phyloP scores from a whole-genome alignment of 1,140 invertebrate species.

The Plectus sambesii region DNA sequence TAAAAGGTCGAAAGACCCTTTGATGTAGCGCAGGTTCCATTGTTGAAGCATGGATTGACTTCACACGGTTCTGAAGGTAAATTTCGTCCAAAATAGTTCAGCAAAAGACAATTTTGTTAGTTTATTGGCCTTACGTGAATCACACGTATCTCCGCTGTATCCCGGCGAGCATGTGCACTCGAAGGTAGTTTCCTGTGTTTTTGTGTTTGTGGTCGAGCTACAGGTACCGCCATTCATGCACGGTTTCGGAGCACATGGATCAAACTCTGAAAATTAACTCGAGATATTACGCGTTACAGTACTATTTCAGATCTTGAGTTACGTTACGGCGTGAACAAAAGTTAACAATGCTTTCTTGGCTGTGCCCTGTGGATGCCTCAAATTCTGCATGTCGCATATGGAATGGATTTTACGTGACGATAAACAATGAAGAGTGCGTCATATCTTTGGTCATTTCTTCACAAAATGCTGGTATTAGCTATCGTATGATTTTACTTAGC shows the following conservation, averaged over 20 bases:
- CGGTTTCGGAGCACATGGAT: conserved; percentile 18
- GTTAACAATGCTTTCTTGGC: too few species aligned
- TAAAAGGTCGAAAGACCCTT: conserved; percentile 21
- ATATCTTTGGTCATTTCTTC: too few species aligned
- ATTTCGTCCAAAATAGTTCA: conserved; percentile 9
- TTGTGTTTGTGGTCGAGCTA: conserved; percentile 19
- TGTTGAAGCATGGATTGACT: conserved; percentile 21
- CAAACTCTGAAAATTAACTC: conserved; percentile 20
- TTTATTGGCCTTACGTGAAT: conserved; percentile 18
- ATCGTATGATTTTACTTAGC: too few species aligned
- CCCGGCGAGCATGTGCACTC: conserved; percentile 25
- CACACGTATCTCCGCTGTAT: conserved; percentile 23
- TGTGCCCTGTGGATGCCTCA: too few species aligned
- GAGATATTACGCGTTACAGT: too few species aligned
- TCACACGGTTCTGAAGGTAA: conserved; percentile 21
- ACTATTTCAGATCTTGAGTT: too few species aligned
- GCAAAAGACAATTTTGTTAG: conserved; percentile 4
- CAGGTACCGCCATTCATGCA: conserved; percentile 24
- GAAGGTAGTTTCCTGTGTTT: conserved; percentile 18
- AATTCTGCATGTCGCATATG: too few species aligned
- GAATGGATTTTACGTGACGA: too few species aligned
- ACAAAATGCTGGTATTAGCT: too few species aligned
- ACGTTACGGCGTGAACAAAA: too few species aligned
- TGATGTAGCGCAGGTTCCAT: conserved; percentile 25
- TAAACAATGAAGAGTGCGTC: too few species aligned